phyloP scores from a whole-genome alignment of 2,888 invertebrate species.

The Drosophila prolongata region DNA sequence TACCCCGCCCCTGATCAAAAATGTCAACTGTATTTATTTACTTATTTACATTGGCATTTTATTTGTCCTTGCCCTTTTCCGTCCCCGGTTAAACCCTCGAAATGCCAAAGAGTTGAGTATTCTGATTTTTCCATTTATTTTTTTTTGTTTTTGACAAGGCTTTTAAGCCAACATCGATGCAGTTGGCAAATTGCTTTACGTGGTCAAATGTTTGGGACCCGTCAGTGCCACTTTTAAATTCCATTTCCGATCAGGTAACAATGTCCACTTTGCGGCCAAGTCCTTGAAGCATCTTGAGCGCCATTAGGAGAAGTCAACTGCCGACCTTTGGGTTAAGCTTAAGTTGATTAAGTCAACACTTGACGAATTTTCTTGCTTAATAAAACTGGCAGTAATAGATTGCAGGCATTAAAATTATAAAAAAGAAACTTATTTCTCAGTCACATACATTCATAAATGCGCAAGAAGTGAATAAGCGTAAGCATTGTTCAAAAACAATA shows the following conservation, averaged over 20 bases:
- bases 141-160: conserved; percentile 56
- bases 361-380: no score
- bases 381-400: no score
- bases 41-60: conserved; percentile 56
- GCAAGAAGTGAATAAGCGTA: no score
- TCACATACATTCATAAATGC: no score
- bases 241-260: conserved; percentile 43
- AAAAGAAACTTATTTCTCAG: not conserved
- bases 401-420: no score
- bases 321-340: conserved; percentile 4
- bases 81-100: conserved; percentile 1
- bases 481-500: no score
- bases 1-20: conserved; percentile 54
- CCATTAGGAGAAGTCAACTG: conserved; percentile 49
- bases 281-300: conserved; percentile 42
- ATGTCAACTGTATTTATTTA: conserved; percentile 65
- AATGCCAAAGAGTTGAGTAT: conserved; percentile 28
- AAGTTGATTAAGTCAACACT: conserved; percentile 2
- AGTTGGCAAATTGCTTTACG: conserved; percentile 47
- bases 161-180: conserved; percentile 57
- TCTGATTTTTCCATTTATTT: not conserved
- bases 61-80: conserved; percentile 35
- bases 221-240: conserved; percentile 30
- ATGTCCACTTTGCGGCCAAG: conserved; percentile 39
- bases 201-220: conserved; percentile 23